Percentiles rank a stretch among this genome's conserved stretches.
Conservation (phyloP, 2,797 vertebrate species). For the Spinus olivaceus region DNA sequence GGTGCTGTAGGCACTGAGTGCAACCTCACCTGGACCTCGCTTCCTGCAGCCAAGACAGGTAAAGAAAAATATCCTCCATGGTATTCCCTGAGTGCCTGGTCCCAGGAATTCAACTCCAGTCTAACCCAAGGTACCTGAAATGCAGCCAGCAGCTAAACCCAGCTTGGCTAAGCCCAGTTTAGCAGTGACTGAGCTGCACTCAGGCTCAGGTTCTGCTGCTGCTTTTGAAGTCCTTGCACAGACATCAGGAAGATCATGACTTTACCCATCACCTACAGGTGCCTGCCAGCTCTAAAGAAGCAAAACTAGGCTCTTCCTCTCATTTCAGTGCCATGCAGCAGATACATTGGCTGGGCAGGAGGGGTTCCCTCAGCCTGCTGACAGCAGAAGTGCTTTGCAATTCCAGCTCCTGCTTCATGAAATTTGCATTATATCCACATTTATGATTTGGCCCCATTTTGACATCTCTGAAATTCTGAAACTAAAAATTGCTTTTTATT, state of each 20-base stretch:
- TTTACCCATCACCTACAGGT: background rate
- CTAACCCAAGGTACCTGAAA: background rate
- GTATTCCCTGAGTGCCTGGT: background rate
- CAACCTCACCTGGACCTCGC: background rate
- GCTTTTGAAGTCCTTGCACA: background rate
- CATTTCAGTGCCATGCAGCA: background rate
- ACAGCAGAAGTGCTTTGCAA: background rate
- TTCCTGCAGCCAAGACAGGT: background rate
- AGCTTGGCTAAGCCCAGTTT: background rate
- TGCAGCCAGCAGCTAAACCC: background rate
- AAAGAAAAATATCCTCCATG: fast-evolving
- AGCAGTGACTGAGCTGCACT: background rate
- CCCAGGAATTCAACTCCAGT: background rate
- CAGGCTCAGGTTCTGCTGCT: background rate
- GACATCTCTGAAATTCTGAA: background rate
- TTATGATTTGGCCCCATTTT: background rate
- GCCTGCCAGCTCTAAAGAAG: background rate
- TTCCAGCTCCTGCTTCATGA: background rate
- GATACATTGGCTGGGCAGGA: background rate
- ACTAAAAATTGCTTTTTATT: background rate
- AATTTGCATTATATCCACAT: background rate
- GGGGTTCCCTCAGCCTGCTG: background rate
- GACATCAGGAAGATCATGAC: background rate
- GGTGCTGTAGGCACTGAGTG: fast-evolving
- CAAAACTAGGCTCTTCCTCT: background rate